A percentile compares a stretch with the other conserved stretches of the same genome.
phyloP scores from a whole-genome alignment of 2,113 vertebrate species.

The Synodontis membranacea region DNA sequence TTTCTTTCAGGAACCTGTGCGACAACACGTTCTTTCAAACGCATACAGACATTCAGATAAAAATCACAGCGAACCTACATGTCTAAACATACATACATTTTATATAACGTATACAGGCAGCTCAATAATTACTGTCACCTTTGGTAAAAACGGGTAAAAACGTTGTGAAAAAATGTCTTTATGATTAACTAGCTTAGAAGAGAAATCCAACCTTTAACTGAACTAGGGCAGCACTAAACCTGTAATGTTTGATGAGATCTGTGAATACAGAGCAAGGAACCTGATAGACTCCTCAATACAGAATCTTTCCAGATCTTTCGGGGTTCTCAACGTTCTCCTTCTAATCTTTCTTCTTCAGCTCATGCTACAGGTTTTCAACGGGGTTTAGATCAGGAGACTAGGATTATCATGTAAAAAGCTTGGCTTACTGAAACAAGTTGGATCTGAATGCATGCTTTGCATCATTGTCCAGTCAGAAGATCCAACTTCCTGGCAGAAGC shows the following conservation, averaged over 20 bases:
- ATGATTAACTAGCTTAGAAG: background rate
- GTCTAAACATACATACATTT: background rate
- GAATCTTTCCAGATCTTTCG: background rate
- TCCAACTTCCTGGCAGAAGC: background rate
- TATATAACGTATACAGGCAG: background rate
- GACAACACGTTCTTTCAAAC: background rate
- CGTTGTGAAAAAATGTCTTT: background rate
- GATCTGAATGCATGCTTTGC: background rate
- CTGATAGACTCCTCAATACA: background rate
- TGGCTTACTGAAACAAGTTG: background rate
- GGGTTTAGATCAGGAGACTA: background rate
- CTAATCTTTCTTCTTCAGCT: background rate
- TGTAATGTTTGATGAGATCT: background rate
- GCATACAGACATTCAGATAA: background rate
- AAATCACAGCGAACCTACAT: background rate
- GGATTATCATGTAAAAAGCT: background rate
- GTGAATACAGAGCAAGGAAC: background rate
- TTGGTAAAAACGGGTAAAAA: background rate
- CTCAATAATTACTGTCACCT: background rate
- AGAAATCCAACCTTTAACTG: background rate
- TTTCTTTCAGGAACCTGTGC: slow-evolving; percentile 15
- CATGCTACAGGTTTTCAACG: background rate
- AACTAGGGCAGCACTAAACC: background rate
- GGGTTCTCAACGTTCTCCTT: background rate
- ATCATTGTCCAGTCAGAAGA: background rate